Base-by-base conservation (phyloP, 2,113 vertebrate genomes). In the Mesitornis unicolor region DNA sequence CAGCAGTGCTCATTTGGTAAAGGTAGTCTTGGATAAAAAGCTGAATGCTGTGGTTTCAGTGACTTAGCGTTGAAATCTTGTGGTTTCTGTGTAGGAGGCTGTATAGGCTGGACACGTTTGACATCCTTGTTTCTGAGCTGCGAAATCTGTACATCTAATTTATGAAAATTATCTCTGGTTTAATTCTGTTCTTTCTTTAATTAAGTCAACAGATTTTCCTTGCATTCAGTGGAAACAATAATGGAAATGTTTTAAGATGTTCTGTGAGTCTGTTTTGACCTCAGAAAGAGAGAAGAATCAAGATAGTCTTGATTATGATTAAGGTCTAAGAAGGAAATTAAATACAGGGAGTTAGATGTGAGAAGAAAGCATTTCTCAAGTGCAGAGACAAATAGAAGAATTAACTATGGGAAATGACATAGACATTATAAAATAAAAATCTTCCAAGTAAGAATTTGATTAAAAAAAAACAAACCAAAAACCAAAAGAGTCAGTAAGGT, bases 61-160 rank as follows among this genome's bases (percentile, higher is more conserved):
- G 89, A 92, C 96, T 73, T 89, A 14, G 85, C 48, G 69, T 94
- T 97, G 96, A 96, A 95, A 90, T 85, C 43, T 89, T 96, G 96
- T 73, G 96, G 97, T 94, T 97, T 96, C 88, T 97, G 97, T 81
- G 98, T 98, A 89, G 98, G 98, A 96, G 97, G 95, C 48, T 82
- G 71, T 91, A 85, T 42, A 83, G 92, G 71, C 85, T 92, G 71
- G 90, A 85, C 97, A 93, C 75, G 9, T 85, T 95, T 28, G 48
- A 96, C 98, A 98, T 97, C 97, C 97, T 98, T 94, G 45, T 94
- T 96, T 95, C 96, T 96, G 78, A 82, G 89, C 81, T 97, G 85
- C 96, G 97, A 98, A 97, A 97, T 95, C 96, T 97, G 97, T 96
- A 96, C 73, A 97, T 96, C 97, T 93, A 94, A 94, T 94, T 86